Evolutionary conservation across 1,140 invertebrate genomes (phyloP), one percentile per base, ranked within the genome.

Genomic region (Macrocentrus cingulum): DNA sequence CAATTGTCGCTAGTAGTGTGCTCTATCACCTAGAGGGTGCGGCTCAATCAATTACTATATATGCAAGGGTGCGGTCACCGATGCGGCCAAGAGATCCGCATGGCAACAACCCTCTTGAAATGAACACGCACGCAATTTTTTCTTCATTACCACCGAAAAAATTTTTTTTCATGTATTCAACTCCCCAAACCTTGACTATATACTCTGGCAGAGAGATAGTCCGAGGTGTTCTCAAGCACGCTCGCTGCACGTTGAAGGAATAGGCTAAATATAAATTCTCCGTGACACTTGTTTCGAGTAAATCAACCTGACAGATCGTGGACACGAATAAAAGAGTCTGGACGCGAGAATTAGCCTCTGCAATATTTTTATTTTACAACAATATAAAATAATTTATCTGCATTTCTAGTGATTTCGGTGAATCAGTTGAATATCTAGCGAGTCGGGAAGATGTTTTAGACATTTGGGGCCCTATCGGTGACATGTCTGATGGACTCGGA

Each of bases 231-330:
- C 25, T 9, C 25, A 5, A 5, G 25, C 25, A 29, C 25, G 25
- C 9, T 29, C 25, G 9, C n/a, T n/a, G 25, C 25, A 29, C 25
- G 25, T 29, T 29, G 25, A 5, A 9, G 4, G 25, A 63, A 60
- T 29, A 44, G 45, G 36, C 51, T 64, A 68, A 68, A 66, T 68
- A 68, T 68, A 68, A 60, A 59, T 65, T 59, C 57, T 52, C 63
- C 53, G 69, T 72, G 70, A 73, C 72, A 75, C 72, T 75, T 75
- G 72, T 75, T 75, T 71, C 71, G 64, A 71, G 71, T 75, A 75
- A 75, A 75, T 75, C 72, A 75, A 68, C 57, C 59, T 25, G 64
- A 51, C 51, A 59, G 52, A 64, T 13, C 57, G 54, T 46, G 36
- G 46, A 56, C 53, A 46, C 44, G 19, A 48, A 7, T 11, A 1